Evolutionary conservation across 2,113 vertebrate genomes (phyloP), one percentile per base, ranked within the genome.

Genomic region (Hippocampus comes): DNA sequence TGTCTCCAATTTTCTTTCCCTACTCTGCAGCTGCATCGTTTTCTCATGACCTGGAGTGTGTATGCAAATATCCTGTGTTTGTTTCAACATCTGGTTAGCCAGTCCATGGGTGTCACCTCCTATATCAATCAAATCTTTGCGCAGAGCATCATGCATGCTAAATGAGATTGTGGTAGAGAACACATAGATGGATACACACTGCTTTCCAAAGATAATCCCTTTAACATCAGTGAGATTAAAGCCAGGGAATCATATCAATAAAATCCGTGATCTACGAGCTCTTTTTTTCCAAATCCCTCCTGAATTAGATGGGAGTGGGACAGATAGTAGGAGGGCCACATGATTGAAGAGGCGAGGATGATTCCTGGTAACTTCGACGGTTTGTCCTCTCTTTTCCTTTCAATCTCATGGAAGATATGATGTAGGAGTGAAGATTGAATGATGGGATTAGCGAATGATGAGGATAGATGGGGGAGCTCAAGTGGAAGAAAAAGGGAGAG

Each of bases 201-300:
- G 71, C 75, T 78, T 76, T 82, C 81, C 78, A 23, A 25, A 80
- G 72, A 86, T 88, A 88, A 89, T 89, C 83, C 83, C 70, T 86
- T 86, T 82, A 86, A 76, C 79, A 87, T 90, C 83, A 87, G 71
- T 59, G 38, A 72, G 79, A 90, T 88, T 85, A 88, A 82, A 82
- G 75, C 63, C 78, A 38, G 71, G 69, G 67, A 78, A 74, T 83
- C 71, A 75, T 79, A 84, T 76, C 82, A 81, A 81, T 68, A 70
- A 77, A 63, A 87, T 82, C 82, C 42, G 21, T 74, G 60, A 87
- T 84, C 77, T 68, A 72, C 70, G 56, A 17, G 76, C 63, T 81
- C 46, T 74, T 81, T 77, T 80, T 78, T 82, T 34, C 6, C 56
- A 43, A 84, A 86, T 83, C 74, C 76, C 68, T 79, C 18, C 38